Evolutionary conservation across 2,888 invertebrate genomes (phyloP).

Genomic region (Chirona hameri): DNA sequence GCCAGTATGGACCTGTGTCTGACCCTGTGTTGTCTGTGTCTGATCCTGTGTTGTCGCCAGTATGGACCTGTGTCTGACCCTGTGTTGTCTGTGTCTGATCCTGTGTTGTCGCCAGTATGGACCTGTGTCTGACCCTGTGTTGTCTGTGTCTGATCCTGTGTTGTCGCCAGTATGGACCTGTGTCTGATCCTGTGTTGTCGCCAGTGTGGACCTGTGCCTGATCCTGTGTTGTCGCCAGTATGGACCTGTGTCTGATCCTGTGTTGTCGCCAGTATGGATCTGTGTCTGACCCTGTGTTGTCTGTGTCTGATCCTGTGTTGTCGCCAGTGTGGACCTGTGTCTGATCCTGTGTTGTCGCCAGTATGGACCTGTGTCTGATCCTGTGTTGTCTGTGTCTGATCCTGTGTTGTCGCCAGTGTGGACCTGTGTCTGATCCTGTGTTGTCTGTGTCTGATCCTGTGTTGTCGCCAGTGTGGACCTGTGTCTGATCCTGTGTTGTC

Average conservation of each 20-base stretch:
- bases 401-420: background rate
- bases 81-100: background rate
- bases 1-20: conserved; percentile 61
- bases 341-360: too few relatives aligned
- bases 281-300: too few relatives aligned
- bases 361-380: too few relatives aligned
- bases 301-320: conserved; percentile 27
- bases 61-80: too few relatives aligned
- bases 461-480: conserved; percentile 60
- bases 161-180: background rate
- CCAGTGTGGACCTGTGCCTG: conserved; percentile 61
- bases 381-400: too few relatives aligned
- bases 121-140: conserved; percentile 51
- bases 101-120: conserved; percentile 53
- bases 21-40: too few relatives aligned
- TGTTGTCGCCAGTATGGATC: background rate
- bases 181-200: conserved; percentile 29
- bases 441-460: conserved; percentile 29
- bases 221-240: too few relatives aligned
- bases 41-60: too few relatives aligned
- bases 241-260: too few relatives aligned
- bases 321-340: conserved; percentile 64
- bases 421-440: too few relatives aligned
- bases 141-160: too few relatives aligned
- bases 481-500: too few relatives aligned